Conservation (phyloP, 2,888 invertebrate genomes). For the Prenolepis imparis region DNA sequence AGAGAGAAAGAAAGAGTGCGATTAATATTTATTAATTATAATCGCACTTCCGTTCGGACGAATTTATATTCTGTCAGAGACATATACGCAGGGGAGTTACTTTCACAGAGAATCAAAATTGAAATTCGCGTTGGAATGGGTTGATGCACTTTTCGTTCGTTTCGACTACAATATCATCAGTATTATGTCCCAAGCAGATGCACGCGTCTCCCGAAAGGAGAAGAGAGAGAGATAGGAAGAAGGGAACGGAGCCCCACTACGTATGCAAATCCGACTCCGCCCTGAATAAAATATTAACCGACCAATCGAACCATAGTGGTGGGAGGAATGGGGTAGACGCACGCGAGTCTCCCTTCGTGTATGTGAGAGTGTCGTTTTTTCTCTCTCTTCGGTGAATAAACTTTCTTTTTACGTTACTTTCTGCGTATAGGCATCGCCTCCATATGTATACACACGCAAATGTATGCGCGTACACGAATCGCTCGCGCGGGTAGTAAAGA, state of each 20-base stretch:
- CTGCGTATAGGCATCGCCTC: slow-evolving; percentile 59
- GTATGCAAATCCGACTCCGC: slow-evolving; percentile 82
- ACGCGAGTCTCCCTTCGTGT: slow-evolving; percentile 66
- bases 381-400: slow-evolving; percentile 51
- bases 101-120: slow-evolving; percentile 40
- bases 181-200: slow-evolving; percentile 78
- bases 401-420: slow-evolving; percentile 56
- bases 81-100: background rate
- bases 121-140: slow-evolving; percentile 31
- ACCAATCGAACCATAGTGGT: slow-evolving; percentile 71
- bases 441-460: slow-evolving; percentile 47
- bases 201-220: slow-evolving; percentile 66
- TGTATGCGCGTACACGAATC: slow-evolving; percentile 52
- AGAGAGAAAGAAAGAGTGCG: background rate
- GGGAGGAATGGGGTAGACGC: slow-evolving; percentile 64
- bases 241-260: slow-evolving; percentile 74
- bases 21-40: slow-evolving; percentile 7
- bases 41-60: background rate
- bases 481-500: slow-evolving; percentile 55
- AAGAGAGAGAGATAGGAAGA: slow-evolving; percentile 33
- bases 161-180: slow-evolving; percentile 68
- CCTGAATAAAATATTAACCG: slow-evolving; percentile 83
- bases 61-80: slow-evolving; percentile 22
- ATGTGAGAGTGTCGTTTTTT: slow-evolving; percentile 22
- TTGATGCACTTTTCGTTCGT: slow-evolving; percentile 55